Conservation (phyloP, 2,113 vertebrate species). For the Channa maculata region DNA sequence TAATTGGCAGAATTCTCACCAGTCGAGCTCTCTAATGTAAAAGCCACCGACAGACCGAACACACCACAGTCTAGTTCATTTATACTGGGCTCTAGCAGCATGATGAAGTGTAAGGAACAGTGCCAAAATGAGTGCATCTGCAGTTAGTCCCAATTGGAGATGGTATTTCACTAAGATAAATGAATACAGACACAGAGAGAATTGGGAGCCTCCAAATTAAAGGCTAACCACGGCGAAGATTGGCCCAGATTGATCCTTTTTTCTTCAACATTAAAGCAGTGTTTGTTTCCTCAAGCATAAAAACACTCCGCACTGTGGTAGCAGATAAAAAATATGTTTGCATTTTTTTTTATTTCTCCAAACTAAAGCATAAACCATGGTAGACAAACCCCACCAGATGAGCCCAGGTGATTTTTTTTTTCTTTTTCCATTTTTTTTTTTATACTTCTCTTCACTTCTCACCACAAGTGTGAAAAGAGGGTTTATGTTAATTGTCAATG, state of each 20-base stretch:
- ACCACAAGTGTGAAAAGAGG: conserved; percentile 13
- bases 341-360: conserved; percentile 2
- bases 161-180: conserved; percentile 45
- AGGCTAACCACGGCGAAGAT: conserved; percentile 30
- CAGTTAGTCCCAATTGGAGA: conserved; percentile 26
- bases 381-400: conserved; percentile 12
- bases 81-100: conserved; percentile 33
- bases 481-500: conserved; percentile 17
- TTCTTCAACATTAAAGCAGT: background rate
- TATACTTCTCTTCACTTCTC: background rate
- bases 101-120: conserved; percentile 41
- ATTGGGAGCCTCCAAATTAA: conserved; percentile 45
- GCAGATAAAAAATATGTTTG: conserved; percentile 2
- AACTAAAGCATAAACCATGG: conserved; percentile 4
- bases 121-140: conserved; percentile 47
- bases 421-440: background rate
- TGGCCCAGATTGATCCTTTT: conserved; percentile 26
- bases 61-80: conserved; percentile 29
- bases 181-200: conserved; percentile 40
- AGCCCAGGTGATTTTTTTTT: background rate
- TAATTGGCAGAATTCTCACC: conserved; percentile 31
- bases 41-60: conserved; percentile 27
- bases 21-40: conserved; percentile 48
- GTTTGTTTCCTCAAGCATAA: background rate
- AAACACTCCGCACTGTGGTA: conserved; percentile 7